Conservation (phyloP, 2,113 vertebrate genomes). For the Hirundichthys speculiger region DNA sequence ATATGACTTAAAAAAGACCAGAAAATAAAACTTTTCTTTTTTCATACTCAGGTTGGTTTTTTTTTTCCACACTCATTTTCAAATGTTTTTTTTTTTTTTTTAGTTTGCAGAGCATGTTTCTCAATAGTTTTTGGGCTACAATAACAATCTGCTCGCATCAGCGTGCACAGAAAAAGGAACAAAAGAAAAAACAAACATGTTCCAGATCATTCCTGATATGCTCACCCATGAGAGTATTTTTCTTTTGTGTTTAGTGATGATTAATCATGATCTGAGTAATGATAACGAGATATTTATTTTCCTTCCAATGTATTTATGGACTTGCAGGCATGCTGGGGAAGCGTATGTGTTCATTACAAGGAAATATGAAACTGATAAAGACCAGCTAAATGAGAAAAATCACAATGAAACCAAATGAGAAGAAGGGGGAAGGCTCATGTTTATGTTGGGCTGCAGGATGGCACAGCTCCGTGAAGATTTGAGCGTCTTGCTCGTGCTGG, state of each 20-base stretch:
- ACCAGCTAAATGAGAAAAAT: slow-evolving; percentile 42
- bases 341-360: neutral
- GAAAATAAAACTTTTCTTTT: slow-evolving; percentile 47
- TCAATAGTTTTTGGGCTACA: slow-evolving; percentile 35
- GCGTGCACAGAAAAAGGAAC: slow-evolving; percentile 3
- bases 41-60: slow-evolving; percentile 49
- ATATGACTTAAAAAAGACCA: slow-evolving; percentile 43
- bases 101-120: slow-evolving; percentile 36
- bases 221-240: slow-evolving; percentile 27
- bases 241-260: slow-evolving; percentile 31
- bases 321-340: slow-evolving; percentile 18
- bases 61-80: slow-evolving; percentile 50
- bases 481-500: slow-evolving; percentile 62
- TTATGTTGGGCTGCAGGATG: slow-evolving; percentile 63
- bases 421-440: slow-evolving; percentile 42
- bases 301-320: slow-evolving; percentile 34
- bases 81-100: slow-evolving; percentile 4
- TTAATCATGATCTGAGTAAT: slow-evolving; percentile 45
- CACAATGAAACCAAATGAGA: slow-evolving; percentile 5
- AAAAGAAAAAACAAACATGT: slow-evolving; percentile 6
- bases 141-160: slow-evolving; percentile 41
- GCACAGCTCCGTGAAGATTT: slow-evolving; percentile 61
- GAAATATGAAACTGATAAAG: slow-evolving; percentile 22
- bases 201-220: slow-evolving; percentile 30
- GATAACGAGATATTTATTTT: slow-evolving; percentile 39